Evolutionary conservation across 2,113 vertebrate genomes (phyloP), one percentile per base, ranked within the genome.

Genomic region (Siniperca knerii): DNA sequence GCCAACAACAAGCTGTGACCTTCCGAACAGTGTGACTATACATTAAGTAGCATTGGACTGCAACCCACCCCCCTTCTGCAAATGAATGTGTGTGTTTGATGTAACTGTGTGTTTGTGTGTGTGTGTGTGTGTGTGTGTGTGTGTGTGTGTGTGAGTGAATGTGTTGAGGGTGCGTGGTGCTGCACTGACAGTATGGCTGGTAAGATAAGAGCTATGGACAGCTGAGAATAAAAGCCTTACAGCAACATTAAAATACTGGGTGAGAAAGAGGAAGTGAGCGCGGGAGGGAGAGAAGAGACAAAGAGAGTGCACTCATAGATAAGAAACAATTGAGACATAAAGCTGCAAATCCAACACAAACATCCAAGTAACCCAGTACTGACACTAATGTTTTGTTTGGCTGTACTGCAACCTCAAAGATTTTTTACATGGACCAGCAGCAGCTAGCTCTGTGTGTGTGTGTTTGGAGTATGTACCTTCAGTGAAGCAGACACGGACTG

Each of bases 201-300:
- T 75, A 67, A 88, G 85, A 90, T 90, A 88, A 86, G 89, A 76
- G 82, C 84, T 76, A 65, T 29, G 77, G 65, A 60, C 66, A 72
- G 65, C 0, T 3, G 67, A 65, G 70, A 85, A 81, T 42, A 77
- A 77, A 84, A 74, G 72, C 77, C 85, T 77, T 60, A 61, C 46
- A 85, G 42, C 72, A 54, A 77, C 70, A 82, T 55, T 75, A 65
- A 81, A 83, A 75, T 61, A 72, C 3, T 35, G 65, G 13, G 23
- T 33, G 21, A 78, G 48, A 74, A 84, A 79, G 58, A 62, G 35
- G 23, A 55, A 55, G 60, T n/a, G 50, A 75, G 40, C 58, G 48
- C 21, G 13, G 37, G 71, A n/a, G 61, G 11, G 9, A 50, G 60
- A 73, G 23, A 57, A 20, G 10, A 61, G 64, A 74, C 55, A 66